Base-by-base conservation (phyloP, 2,113 vertebrate genomes). In the Craseonycteris thonglongyai region DNA sequence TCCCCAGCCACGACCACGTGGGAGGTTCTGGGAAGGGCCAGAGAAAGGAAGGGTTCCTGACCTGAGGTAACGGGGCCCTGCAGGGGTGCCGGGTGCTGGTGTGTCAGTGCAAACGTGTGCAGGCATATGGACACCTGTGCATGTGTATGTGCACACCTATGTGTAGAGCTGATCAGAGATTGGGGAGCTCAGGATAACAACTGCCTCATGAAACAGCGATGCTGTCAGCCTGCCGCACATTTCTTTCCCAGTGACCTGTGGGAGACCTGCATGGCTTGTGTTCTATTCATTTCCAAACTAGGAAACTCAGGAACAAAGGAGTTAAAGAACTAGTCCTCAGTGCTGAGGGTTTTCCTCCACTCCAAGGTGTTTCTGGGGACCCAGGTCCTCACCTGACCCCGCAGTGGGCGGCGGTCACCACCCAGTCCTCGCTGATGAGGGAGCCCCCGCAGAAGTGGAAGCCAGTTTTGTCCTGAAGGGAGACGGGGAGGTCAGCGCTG, bases 391-490 rank as follows among this genome's bases (percentile, higher is more conserved):
- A 99, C 98, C 9, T 98, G 81, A 99, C 81, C 2, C 68, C 71
- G 56, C 98, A 98, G 96, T 99, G 98, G 65, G 98, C 98, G 2
- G 98, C 98, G 0, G 98, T 99, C 90, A 98, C 98, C 65, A 98
- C 98, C 98, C 98, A 99, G 93, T 97, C 80, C 94, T 98, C 89
- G 0, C 76, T 98, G 97, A 98, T 96, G 94, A 99, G 98, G 58
- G 98, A 99, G 10, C 98, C 98, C 0, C 98, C 98, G 0, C 98
- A 98, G 97, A 99, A 99, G 90, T 99, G 98, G 96, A 98, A 99
- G n/a, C 98, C 98, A 1, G 98, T 98, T 72, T n/a, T 96, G 93
- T 98, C 98, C 98, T 99, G 66, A 28, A 51, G 42, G 63, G 8
- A 14, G 69, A 51, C 3, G 33, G 40, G 33, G 28, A 58, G 16